phyloP scores from a whole-genome alignment of 2,113 vertebrate genomes.

The Candoia aspera region DNA sequence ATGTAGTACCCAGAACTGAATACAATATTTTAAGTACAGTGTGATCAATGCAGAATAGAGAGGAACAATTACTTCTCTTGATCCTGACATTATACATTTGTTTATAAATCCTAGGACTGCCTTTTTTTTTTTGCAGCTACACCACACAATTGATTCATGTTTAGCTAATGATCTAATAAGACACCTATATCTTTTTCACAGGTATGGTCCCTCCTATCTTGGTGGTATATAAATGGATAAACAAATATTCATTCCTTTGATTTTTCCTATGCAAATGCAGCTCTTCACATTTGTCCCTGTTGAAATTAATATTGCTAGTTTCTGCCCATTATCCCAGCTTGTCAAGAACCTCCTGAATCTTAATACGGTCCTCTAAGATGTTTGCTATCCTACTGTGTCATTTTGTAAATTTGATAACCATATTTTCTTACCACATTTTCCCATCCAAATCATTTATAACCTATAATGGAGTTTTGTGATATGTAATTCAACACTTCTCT shows the following conservation, averaged over 20 bases:
- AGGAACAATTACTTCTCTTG: no score
- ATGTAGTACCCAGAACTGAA: no score
- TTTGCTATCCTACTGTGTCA: not conserved
- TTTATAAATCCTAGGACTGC: no score
- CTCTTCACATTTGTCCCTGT: not conserved
- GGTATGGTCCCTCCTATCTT: no score
- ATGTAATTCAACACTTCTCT: not conserved
- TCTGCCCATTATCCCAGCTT: not conserved
- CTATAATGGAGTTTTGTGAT: not conserved
- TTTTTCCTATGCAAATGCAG: not conserved
- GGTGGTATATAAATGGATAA: not conserved
- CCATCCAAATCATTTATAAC: not conserved
- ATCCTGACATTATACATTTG: no score
- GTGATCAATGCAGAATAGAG: no score
- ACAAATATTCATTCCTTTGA: not conserved
- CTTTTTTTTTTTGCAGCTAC: no score
- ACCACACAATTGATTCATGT: no score
- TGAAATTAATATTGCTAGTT: not conserved
- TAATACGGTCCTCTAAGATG: not conserved
- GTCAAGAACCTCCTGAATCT: not conserved
- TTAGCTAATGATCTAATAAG: no score
- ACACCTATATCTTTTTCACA: no score
- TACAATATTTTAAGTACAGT: no score
- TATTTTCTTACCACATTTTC: not conserved
- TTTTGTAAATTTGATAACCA: not conserved